These are phyloP conservation scores for Danio rerio DNA, from an alignment of 2,113 vertebrate species.

Conservation along the genomic window GRCz12tu NC_133181.1:15773501-15774000, in stretches of 20 bases:
- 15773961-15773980: too few relatives aligned
- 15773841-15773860: too few relatives aligned
- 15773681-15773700: constrained; percentile 33
- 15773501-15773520: neutral
- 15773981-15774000: too few relatives aligned
- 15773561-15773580: constrained; percentile 71
- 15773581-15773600: constrained; percentile 59
- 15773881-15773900: too few relatives aligned
- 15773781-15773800: neutral
- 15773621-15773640: constrained; percentile 69
- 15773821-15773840: neutral
- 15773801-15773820: neutral
- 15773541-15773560: constrained; percentile 65
- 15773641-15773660: constrained; percentile 79
- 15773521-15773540: constrained; percentile 59
- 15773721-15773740: constrained; percentile 4
- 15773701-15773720: constrained; percentile 31
- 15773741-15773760: neutral
- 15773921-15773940: too few relatives aligned
- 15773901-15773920: too few relatives aligned
- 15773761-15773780: too few relatives aligned
- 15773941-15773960: too few relatives aligned
- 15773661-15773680: constrained; percentile 77
- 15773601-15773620: constrained; percentile 70
- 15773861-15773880: too few relatives aligned